Conservation (phyloP, 2,888 invertebrate species). For the Troides oblongomaculatus region DNA sequence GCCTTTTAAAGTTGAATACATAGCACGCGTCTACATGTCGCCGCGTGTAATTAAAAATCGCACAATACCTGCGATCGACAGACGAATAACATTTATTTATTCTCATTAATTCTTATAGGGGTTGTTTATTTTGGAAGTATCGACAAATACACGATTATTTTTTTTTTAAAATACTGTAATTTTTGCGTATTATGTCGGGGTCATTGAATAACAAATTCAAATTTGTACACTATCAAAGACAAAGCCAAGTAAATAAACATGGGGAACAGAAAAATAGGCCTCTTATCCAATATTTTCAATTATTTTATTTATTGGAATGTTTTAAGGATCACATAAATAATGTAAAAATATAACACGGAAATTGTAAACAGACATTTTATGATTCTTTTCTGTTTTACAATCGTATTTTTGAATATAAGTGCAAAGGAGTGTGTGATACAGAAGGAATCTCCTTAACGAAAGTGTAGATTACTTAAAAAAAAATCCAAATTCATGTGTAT, state of each 20-base stretch:
- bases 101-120: neutral
- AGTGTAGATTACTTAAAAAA: too few species aligned
- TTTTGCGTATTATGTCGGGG: neutral
- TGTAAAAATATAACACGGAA: neutral
- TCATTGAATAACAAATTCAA: constrained; percentile 18
- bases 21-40: too few species aligned
- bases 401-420: too few species aligned
- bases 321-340: neutral
- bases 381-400: neutral
- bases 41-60: too few species aligned
- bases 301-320: neutral
- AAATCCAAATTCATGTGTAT: too few species aligned
- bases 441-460: too few species aligned
- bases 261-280: neutral
- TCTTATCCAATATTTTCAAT: neutral
- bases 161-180: neutral
- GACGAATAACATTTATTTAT: neutral
- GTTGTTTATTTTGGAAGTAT: neutral
- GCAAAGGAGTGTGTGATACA: too few species aligned
- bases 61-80: too few species aligned
- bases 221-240: constrained; percentile 2
- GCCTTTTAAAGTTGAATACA: neutral
- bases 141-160: neutral
- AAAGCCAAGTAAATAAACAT: neutral
- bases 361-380: neutral